phyloP scores from a whole-genome alignment of 2,797 vertebrate species.

The Acanthopagrus latus region DNA sequence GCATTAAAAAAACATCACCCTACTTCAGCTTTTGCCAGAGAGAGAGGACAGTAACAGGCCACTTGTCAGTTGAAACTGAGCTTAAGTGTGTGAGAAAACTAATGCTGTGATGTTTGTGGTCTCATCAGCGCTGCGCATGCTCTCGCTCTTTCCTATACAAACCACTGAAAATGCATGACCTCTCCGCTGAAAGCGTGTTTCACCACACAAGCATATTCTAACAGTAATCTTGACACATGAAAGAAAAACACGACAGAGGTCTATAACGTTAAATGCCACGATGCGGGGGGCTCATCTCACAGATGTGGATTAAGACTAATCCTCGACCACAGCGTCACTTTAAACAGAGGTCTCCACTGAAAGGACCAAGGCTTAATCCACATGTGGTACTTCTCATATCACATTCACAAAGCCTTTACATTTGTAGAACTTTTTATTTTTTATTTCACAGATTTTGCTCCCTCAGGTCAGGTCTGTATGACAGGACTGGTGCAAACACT shows the following conservation, averaged over 20 bases:
- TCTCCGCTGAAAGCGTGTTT: conserved; percentile 1
- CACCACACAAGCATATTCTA: background rate
- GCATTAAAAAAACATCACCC: background rate
- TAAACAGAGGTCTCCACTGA: conserved; percentile 24
- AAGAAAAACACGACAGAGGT: conserved; percentile 15
- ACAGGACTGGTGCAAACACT: background rate
- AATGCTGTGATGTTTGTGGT: background rate
- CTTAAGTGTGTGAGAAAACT: background rate
- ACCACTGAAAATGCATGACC: background rate
- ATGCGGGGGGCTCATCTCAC: conserved; percentile 22
- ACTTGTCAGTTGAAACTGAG: background rate
- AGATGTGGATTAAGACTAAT: conserved; percentile 49
- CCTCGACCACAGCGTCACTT: conserved; percentile 28
- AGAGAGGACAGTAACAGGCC: background rate
- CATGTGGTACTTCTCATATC: background rate
- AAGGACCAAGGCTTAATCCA: conserved; percentile 32
- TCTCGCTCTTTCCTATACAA: background rate
- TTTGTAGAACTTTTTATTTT: background rate
- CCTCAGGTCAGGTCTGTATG: background rate
- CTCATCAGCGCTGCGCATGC: background rate
- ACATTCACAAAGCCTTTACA: background rate
- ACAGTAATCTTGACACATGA: conserved; percentile 16
- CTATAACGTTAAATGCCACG: conserved; percentile 10
- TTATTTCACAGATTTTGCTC: background rate
- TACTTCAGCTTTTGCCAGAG: background rate